Percentiles rank a stretch among this genome's conserved stretches.
phyloP scores from a whole-genome alignment of 2,797 vertebrate species.

The Labroides dimidiatus region DNA sequence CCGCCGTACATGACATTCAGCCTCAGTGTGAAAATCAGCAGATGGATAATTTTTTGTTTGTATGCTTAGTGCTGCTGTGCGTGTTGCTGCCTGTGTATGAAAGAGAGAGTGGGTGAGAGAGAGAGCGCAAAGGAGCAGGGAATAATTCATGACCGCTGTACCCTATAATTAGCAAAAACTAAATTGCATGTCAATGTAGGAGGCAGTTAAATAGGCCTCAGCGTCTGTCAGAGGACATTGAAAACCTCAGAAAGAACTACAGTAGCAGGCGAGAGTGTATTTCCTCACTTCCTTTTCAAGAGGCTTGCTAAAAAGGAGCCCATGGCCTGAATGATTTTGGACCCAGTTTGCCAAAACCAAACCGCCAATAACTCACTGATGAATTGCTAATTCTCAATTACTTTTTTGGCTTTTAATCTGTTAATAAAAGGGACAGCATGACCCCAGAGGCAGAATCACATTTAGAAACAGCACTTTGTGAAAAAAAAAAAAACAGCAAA shows the following conservation, averaged over 20 bases:
- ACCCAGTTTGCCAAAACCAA: slow-evolving; percentile 52
- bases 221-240: slow-evolving; percentile 72
- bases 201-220: slow-evolving; percentile 69
- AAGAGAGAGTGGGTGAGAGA: slow-evolving; percentile 47
- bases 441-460: slow-evolving; percentile 42
- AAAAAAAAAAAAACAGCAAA: slow-evolving; percentile 41
- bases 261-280: slow-evolving; percentile 24
- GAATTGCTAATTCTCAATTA: slow-evolving; percentile 71
- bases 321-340: slow-evolving; percentile 54
- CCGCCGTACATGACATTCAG: slow-evolving; percentile 59
- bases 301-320: slow-evolving; percentile 50
- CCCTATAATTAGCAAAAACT: slow-evolving; percentile 84
- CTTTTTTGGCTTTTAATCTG: slow-evolving; percentile 63
- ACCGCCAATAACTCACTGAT: slow-evolving; percentile 64
- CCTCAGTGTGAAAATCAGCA: slow-evolving; percentile 68
- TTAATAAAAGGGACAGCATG: slow-evolving; percentile 47
- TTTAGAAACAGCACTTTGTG: slow-evolving; percentile 42
- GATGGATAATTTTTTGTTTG: slow-evolving; percentile 73
- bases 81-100: slow-evolving; percentile 44
- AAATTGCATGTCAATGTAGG: slow-evolving; percentile 76
- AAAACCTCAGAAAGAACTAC: slow-evolving; percentile 50
- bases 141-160: slow-evolving; percentile 79
- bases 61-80: slow-evolving; percentile 40
- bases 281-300: slow-evolving; percentile 36
- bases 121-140: slow-evolving; percentile 56